Evolutionary conservation across 2,888 invertebrate genomes (phyloP).

Genomic region (Cepaea hortensis): DNA sequence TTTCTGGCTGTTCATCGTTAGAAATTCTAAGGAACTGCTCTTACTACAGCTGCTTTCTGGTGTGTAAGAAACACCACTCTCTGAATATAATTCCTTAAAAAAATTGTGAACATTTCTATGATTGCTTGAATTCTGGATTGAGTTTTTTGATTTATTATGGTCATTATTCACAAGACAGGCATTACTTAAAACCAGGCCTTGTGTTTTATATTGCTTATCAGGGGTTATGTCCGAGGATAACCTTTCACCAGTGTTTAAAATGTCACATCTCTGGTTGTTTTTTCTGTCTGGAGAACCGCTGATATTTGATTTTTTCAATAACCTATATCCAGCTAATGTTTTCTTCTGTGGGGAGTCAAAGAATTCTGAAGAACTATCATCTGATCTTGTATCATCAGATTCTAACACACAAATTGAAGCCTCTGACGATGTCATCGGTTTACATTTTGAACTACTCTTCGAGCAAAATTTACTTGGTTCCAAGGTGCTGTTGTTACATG

Average conservation of each 20-base stretch:
- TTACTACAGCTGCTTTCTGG: not conserved
- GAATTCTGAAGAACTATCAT: slow-evolving; percentile 1
- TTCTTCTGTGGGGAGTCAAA: slow-evolving; percentile 14
- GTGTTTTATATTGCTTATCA: not conserved
- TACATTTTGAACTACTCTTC: not conserved
- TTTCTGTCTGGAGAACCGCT: not conserved
- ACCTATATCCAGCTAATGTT: not conserved
- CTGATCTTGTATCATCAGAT: not conserved
- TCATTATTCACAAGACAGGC: too few species aligned
- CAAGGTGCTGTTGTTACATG: not conserved
- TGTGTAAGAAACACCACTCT: not conserved
- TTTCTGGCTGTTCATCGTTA: not conserved
- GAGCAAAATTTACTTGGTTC: too few species aligned
- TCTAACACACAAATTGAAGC: not conserved
- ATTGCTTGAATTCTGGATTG: not conserved
- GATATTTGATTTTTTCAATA: not conserved
- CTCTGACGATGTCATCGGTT: slow-evolving; percentile 8
- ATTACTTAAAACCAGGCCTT: too few species aligned
- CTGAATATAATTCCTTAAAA: not conserved
- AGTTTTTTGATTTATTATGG: not conserved
- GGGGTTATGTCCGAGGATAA: not conserved
- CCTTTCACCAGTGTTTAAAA: not conserved
- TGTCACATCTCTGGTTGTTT: not conserved
- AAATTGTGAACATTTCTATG: not conserved
- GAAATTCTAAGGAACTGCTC: not conserved